Conservation (phyloP, 2,113 vertebrate species). For the Condylura cristata region DNA sequence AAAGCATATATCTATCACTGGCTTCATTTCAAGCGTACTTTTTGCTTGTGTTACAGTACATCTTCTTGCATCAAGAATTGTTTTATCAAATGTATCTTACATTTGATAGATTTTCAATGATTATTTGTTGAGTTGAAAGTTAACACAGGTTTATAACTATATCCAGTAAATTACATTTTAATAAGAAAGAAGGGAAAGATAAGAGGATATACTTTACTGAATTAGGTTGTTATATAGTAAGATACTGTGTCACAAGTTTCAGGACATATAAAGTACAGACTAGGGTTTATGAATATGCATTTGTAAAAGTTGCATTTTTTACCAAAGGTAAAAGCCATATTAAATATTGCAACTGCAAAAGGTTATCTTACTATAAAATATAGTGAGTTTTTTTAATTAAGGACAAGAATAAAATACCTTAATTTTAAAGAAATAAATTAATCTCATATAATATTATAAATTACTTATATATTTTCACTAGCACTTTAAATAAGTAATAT, state of each 20-base stretch:
- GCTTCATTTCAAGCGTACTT: background rate
- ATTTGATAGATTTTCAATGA: background rate
- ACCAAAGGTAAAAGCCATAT: background rate
- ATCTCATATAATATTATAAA: slow-evolving; percentile 7
- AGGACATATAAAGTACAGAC: background rate
- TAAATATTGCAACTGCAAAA: slow-evolving; percentile 37
- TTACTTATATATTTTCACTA: background rate
- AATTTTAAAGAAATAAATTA: background rate
- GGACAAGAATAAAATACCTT: background rate
- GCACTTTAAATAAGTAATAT: background rate
- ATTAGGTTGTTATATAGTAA: slow-evolving; percentile 3
- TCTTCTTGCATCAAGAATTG: background rate
- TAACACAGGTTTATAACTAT: background rate
- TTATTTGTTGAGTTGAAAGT: background rate
- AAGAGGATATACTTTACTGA: background rate
- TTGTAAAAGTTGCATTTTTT: background rate
- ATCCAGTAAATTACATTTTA: background rate
- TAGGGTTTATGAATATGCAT: background rate
- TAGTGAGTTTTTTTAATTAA: slow-evolving; percentile 11
- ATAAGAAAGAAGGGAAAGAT: background rate
- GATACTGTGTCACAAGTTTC: background rate
- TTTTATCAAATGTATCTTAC: background rate
- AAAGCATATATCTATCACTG: background rate
- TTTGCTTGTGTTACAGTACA: background rate
- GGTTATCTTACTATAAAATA: background rate